Evolutionary conservation across 1,140 invertebrate genomes (phyloP), one percentile per base, ranked within the genome.

Genomic region (Drosophila melanica): DNA sequence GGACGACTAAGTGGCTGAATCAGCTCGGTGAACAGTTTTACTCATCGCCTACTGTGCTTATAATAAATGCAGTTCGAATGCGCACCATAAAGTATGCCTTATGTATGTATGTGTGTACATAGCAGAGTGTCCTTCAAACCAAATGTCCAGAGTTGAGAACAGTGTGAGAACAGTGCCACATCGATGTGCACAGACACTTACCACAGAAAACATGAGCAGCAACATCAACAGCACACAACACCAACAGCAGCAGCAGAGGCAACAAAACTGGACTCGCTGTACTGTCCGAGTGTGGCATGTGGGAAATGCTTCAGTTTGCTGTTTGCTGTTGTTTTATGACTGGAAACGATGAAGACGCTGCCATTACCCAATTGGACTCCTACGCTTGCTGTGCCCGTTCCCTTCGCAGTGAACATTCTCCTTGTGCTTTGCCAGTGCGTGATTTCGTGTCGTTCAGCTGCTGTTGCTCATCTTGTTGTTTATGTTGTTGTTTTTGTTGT

Each of bases 251-350:
- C n/a, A 41, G 12, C 54, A 59, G 44, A 23, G 59, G 35, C 20
- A 41, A 30, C 27, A 58, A 14, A 72, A 67, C 54, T 59, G 48
- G 39, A 60, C 42, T 68, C 51, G 58, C 50, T 58, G 41, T 66
- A 57, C 51, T 74, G 65, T 74, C 53, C 54, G 63, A 45, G 37
- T 67, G 70, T 68, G 69, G 69, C 54, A 69, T 69, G 66, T 63
- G 58, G 60, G 54, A 66, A 69, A 74, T 69, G 58, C 51, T 69
- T 42, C 51, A 62, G 66, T 63, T 47, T 74, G 37, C 55, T 45
- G 45, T 45, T 16, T 53, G 18, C 27, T 68, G 55, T 10, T 59
- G 58, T 74, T 69, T 62, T 69, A 62, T 69, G 50, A 69, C 48
- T 50, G 50, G 44, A 66, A 37, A 55, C 66, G 54, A 51, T 72